These are phyloP conservation scores for Paradoxurus hermaphroditus DNA, from an alignment of 2,113 vertebrate species.

Conservation along the genomic window DNA sequence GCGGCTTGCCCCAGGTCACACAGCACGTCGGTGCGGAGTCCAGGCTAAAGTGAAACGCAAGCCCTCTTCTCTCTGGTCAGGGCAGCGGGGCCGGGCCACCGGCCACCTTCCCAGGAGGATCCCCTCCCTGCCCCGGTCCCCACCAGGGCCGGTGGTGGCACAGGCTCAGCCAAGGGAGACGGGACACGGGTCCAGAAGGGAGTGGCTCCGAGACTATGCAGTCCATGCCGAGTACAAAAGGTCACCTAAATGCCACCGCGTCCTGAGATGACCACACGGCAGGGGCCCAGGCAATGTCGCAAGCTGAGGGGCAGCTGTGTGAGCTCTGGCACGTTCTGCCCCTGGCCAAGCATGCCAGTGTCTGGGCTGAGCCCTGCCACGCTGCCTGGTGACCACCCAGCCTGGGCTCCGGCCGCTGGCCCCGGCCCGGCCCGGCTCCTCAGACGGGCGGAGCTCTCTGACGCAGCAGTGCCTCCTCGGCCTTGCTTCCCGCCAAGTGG, in stretches of 20 bases:
- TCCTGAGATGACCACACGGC: neutral
- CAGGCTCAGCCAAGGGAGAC: neutral
- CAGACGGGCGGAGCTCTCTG: too few species aligned
- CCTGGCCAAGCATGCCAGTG: accelerated
- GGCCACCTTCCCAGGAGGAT: neutral
- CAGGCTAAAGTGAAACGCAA: neutral
- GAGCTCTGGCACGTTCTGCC: accelerated
- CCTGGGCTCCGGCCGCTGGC: neutral
- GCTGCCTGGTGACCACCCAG: neutral
- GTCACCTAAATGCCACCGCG: constrained; percentile 43
- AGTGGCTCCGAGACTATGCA: neutral
- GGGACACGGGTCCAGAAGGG: neutral
- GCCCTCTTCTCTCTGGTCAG: neutral
- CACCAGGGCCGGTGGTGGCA: accelerated
- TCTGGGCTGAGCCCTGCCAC: accelerated
- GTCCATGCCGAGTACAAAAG: neutral
- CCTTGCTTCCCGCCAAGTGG: too few species aligned
- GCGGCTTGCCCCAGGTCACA: neutral
- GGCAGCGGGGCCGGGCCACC: accelerated
- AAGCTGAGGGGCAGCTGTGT: neutral
- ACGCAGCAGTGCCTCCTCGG: too few species aligned
- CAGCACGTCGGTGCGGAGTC: accelerated
- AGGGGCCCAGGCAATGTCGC: neutral
- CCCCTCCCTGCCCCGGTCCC: accelerated
- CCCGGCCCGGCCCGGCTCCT: neutral